These are phyloP conservation scores for Chymomyza amoena DNA, from an alignment of 2,888 invertebrate genomes.

Conservation along the genomic window DNA sequence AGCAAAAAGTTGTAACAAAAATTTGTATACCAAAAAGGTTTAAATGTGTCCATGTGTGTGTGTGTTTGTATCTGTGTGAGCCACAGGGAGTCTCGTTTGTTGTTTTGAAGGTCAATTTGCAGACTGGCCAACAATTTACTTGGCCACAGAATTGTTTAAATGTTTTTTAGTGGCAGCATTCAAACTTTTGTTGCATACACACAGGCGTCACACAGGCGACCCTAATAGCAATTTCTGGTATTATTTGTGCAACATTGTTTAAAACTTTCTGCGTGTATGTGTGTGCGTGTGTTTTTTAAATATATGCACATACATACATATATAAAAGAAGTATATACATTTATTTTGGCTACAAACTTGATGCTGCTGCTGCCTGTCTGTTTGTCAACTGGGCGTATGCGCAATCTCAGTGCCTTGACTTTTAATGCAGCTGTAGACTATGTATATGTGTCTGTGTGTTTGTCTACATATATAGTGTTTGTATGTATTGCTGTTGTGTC, in stretches of 20 bases:
- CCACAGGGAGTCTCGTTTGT: neutral
- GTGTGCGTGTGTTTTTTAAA: neutral
- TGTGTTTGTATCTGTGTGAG: conserved; percentile 8
- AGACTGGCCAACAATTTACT: conserved; percentile 30
- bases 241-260: conserved; percentile 28
- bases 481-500: neutral
- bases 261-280: conserved; percentile 1
- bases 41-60: conserved; percentile 4
- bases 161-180: conserved; percentile 31
- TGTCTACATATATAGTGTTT: neutral
- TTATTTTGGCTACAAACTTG: conserved; percentile 3
- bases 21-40: conserved; percentile 33
- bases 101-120: conserved; percentile 12
- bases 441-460: neutral
- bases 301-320: neutral
- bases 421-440: neutral
- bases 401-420: conserved; percentile 14
- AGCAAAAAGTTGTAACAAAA: conserved; percentile 59
- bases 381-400: conserved; percentile 20
- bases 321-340: conserved; percentile 12
- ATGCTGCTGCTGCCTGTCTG: neutral
- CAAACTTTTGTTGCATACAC: conserved; percentile 47
- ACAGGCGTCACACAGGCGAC: conserved; percentile 37
- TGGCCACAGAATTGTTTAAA: conserved; percentile 28
- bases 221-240: conserved; percentile 41